Evolutionary conservation across 2,888 invertebrate genomes (phyloP).

Genomic region (Ptilodon capucinus): DNA sequence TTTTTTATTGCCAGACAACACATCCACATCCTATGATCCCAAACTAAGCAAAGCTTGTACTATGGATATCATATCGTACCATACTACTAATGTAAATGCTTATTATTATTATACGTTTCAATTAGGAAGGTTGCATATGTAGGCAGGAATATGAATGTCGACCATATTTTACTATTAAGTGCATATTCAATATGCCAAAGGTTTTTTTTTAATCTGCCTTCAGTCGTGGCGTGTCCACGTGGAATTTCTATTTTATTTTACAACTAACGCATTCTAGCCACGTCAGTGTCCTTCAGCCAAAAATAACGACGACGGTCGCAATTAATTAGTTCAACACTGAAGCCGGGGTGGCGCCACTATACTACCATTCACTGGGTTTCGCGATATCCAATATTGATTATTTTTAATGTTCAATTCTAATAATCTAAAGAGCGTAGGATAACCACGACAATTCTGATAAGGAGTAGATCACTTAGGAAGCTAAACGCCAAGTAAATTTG

Average conservation of each 20-base stretch:
- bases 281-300: constrained; percentile 54
- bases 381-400: constrained; percentile 39
- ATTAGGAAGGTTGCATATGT: too few relatives aligned
- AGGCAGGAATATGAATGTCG: too few relatives aligned
- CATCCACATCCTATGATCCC: too few relatives aligned
- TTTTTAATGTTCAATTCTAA: constrained; percentile 25
- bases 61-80: too few relatives aligned
- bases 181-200: background rate
- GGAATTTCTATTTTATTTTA: constrained; percentile 2
- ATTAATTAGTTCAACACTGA: constrained; percentile 51
- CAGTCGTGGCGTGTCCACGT: constrained; percentile 14
- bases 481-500: too few relatives aligned
- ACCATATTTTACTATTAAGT: too few relatives aligned
- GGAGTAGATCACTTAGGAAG: too few relatives aligned
- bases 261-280: constrained; percentile 43
- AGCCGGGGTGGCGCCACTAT: constrained; percentile 21
- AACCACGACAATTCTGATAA: background rate
- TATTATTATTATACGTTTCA: too few relatives aligned
- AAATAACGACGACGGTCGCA: constrained; percentile 50
- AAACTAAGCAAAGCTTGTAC: too few relatives aligned
- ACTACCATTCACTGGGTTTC: constrained; percentile 40
- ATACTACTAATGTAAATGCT: too few relatives aligned
- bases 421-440: constrained; percentile 16
- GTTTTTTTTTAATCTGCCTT: constrained; percentile 1
- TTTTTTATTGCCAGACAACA: too few relatives aligned